phyloP scores from a whole-genome alignment of 2,797 vertebrate species.

The Myotis vivesi region DNA sequence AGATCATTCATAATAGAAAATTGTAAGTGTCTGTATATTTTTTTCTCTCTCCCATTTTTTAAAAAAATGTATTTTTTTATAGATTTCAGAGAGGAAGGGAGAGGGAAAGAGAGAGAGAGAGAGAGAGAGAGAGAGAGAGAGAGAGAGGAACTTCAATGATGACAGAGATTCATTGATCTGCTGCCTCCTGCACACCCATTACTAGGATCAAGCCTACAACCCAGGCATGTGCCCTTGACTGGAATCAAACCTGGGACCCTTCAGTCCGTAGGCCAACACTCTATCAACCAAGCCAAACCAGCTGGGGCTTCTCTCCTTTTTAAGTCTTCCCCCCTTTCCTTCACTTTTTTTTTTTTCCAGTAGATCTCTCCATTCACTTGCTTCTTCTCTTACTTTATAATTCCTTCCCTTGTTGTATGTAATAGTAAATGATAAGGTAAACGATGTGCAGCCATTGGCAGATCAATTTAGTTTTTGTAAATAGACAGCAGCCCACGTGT shows the following conservation, averaged over 20 bases:
- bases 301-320: background rate
- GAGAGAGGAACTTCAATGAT: too few species aligned
- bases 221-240: too few species aligned
- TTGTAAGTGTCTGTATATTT: background rate
- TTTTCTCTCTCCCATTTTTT: background rate
- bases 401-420: background rate
- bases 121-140: too few species aligned
- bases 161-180: too few species aligned
- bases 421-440: background rate
- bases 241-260: too few species aligned
- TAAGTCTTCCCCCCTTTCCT: background rate
- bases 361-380: background rate
- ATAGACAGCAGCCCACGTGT: background rate
- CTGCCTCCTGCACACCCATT: too few species aligned
- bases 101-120: too few species aligned
- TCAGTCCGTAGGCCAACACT: too few species aligned
- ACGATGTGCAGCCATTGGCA: background rate
- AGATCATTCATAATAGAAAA: conserved; percentile 3
- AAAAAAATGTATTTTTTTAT: too few species aligned
- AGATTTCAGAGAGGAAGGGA: too few species aligned
- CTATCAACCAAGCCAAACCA: too few species aligned
- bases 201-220: too few species aligned
- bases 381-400: background rate
- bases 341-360: background rate
- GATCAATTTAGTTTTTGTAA: background rate